Evolutionary conservation across 2,797 vertebrate species (phyloP), one percentile per base, ranked within the genome.

Genomic region (Tangara arthus): DNA sequence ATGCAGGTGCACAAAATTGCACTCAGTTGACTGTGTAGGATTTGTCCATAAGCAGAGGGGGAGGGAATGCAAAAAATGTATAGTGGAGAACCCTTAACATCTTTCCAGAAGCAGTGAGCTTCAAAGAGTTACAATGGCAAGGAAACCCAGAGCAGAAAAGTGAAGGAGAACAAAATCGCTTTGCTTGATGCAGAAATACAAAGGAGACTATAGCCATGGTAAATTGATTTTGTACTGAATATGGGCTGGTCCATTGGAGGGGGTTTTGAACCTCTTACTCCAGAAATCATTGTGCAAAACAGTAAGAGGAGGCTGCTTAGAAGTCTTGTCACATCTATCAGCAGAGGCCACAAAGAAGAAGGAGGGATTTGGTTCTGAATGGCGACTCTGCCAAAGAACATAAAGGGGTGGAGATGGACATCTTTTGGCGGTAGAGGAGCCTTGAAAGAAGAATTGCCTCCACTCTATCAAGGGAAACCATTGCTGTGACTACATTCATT

Each of bases 321-420:
- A 78, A 98, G 95, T 98, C 97, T 77, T 93, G 97, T 98, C 98
- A 98, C 98, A 98, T 98, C 97, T 84, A 63, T 97, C 96, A 96
- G 91, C 57, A 47, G 56, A 86, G 78, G 44, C 68, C 82, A 96
- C 94, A 95, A 84, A 95, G 82, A 95, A 94, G 96, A 92, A 95
- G 94, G 92, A 94, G 95, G 87, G 61, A 66, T 95, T 94, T 93
- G 76, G 42, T 89, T 92, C 71, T 98, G 94, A 98, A 98, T 97
- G 95, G 96, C 15, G 11, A 89, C 91, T 97, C 93, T 93, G 92
- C 97, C 96, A 95, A 96, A 95, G 95, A 95, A 96, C 95, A 91
- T 95, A 96, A 94, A 80, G 84, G 92, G 96, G 87, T 94, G 91
- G 91, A 91, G 93, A 92, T 90, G 68, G 92, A 93, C 91, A 96